phyloP scores from a whole-genome alignment of 2,797 vertebrate species.

The Silurus lanzhouensis region DNA sequence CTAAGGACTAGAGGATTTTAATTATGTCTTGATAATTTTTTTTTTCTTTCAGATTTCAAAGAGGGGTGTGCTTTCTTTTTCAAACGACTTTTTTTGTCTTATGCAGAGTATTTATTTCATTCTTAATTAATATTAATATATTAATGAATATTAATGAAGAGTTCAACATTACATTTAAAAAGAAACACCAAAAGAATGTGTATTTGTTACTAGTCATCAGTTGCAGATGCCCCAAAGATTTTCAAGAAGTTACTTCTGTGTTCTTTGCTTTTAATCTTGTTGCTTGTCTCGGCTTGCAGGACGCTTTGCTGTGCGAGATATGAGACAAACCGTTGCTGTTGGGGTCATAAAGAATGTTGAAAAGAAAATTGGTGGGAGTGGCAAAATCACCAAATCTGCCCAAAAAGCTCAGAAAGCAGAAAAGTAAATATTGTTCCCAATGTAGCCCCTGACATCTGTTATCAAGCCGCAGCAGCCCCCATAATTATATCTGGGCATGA shows the following conservation, averaged over 20 bases:
- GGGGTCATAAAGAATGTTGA: constrained; percentile 86
- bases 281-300: constrained; percentile 58
- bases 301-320: constrained; percentile 84
- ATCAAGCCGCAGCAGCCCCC: constrained; percentile 2
- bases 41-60: no score
- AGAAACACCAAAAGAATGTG: neutral
- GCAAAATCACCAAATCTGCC: constrained; percentile 85
- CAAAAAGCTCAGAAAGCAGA: constrained; percentile 82
- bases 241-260: neutral
- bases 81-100: no score
- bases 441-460: constrained; percentile 20
- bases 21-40: no score
- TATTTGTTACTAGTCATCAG: neutral
- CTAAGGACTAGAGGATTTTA: no score
- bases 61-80: no score
- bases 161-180: no score
- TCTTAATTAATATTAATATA: no score
- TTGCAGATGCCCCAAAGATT: neutral
- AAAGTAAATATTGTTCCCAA: constrained; percentile 72
- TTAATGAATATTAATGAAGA: no score
- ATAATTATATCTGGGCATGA: constrained; percentile 36
- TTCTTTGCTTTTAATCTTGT: neutral
- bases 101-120: no score
- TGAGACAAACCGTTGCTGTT: constrained; percentile 85
- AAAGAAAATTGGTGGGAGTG: constrained; percentile 80